Evolutionary conservation across 2,113 vertebrate species (phyloP), one percentile per base, ranked within the genome.

Genomic region (Cyanoderma ruficeps): DNA sequence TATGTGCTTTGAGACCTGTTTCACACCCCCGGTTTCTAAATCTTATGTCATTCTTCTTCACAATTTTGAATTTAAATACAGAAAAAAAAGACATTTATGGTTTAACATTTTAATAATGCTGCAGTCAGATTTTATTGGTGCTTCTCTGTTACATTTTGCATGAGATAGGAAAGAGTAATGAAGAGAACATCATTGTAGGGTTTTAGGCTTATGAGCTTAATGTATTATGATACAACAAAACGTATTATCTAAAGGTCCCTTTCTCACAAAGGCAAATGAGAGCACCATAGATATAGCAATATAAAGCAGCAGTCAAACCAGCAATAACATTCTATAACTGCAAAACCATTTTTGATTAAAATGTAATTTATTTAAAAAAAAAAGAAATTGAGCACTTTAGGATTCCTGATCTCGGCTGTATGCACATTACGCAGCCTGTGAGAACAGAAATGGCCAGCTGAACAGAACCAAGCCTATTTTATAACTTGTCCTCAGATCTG

Each of bases 171-270:
- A 90, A 83, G 27, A 90, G 63, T 59, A 94, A 91, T 69, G 64
- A 94, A 93, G 57, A 82, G 68, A 83, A 4, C 70, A 90, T 68
- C 35, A 83, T 16, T 55, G 77, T 35, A 60, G 44, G 41, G 33
- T 75, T 94, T 97, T 61, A 89, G 72, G 83, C 77, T 94, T 86
- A 92, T 27, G 23, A 87, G 70, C 61, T 95, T 96, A 89, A 94
- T n/a, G 60, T 52, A 87, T 87, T 89, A 81, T 28, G 55, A 60
- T 78, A 87, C n/a, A 89, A 89, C 31, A 81, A 63, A 92, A 84
- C 30, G 24, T 78, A 84, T 91, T 92, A 87, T 52, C 81, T 68
- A 71, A 79, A 78, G 56, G 68, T 87, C 59, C 39, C 33, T 75
- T 90, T 74, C 37, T 85, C 71, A 77, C 35, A 77, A 90, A 91